Conservation (phyloP, 2,888 invertebrate species). For the Chelonus formosanus region DNA sequence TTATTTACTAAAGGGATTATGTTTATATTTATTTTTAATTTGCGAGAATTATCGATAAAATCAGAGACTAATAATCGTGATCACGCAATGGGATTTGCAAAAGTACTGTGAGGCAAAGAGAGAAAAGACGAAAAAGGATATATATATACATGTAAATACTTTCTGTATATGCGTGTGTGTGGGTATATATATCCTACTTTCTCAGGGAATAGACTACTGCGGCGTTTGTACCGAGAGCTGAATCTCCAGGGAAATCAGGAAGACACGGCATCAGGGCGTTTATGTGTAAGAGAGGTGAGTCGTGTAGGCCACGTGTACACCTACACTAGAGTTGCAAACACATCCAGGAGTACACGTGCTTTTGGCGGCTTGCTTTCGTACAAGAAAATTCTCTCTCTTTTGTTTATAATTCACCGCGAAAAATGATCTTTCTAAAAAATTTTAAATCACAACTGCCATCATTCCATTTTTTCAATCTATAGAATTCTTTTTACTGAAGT, state of each 20-base stretch:
- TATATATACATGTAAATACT: neutral
- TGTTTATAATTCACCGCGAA: neutral
- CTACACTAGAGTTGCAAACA: constrained; percentile 16
- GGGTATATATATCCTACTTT: neutral
- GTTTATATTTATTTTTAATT: constrained; percentile 7
- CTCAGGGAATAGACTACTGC: constrained; percentile 9
- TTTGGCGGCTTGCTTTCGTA: neutral
- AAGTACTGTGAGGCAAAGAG: neutral
- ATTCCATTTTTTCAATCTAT: too few relatives aligned
- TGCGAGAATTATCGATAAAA: constrained; percentile 26
- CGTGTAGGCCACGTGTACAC: constrained; percentile 42
- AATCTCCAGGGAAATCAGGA: constrained; percentile 61
- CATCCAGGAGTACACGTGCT: constrained; percentile 11
- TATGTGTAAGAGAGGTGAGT: constrained; percentile 39
- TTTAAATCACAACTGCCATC: too few relatives aligned
- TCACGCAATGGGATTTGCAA: constrained; percentile 1
- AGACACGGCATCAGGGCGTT: constrained; percentile 51
- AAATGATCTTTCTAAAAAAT: neutral
- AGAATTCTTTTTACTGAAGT: too few relatives aligned
- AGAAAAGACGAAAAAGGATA: neutral
- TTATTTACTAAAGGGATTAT: constrained; percentile 1
- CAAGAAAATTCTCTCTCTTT: neutral
- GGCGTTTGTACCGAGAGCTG: constrained; percentile 40
- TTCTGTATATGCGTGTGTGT: too few relatives aligned
- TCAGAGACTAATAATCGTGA: constrained; percentile 24